Base-by-base conservation (phyloP, 2,888 invertebrate species). In the Eristalis pertinax region DNA sequence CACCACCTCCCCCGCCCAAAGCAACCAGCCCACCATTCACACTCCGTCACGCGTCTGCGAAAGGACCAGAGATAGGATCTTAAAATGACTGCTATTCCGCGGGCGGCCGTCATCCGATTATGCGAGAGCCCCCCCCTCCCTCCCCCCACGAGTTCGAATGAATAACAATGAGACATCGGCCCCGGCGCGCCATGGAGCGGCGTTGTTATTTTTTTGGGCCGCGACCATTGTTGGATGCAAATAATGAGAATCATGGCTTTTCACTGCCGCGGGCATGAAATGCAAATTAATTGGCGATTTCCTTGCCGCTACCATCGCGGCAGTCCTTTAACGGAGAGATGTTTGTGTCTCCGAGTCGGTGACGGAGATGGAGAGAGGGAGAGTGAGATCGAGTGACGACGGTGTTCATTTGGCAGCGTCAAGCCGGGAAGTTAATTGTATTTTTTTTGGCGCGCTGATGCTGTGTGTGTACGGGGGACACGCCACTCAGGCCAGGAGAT, bases 281-380 rank as follows among this genome's bases (percentile, higher is more conserved):
- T 86, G 86, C 83, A 83, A 86, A 86, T 86, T 86, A 86, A 86
- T 83, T 86, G 86, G 86, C 86, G 86, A 86, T 86, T 86, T 86
- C 86, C 86, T 86, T 75, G 74, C 62, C 74, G 68, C 50, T 63
- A 69, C 83, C 60, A 77, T 82, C 75, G 62, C 1, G 41, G n/a
- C n/a, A 65, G 43, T 60, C 24, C 19, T 38, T 4, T 78, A 7
- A 56, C n/a, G 50, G 38, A 38, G 56, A 38, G 22, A 38, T 58
- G 70, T 63, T 58, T 69, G 32, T 64, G 56, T 35, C 15, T 63
- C 13, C 26, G 19, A 35, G 72, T 58, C 35, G 35, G 10, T 1
- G 35, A 29, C 19, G 7, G 43, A 38, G 26, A 41, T 10, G 69
- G 26, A 26, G 26, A 26, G 58, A 13, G 22, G 26, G 62, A 29